A percentile compares a stretch with the other conserved stretches of the same genome.
Evolutionary conservation across 2,797 vertebrate species (phyloP).

Genomic region (Botia almorhae): DNA sequence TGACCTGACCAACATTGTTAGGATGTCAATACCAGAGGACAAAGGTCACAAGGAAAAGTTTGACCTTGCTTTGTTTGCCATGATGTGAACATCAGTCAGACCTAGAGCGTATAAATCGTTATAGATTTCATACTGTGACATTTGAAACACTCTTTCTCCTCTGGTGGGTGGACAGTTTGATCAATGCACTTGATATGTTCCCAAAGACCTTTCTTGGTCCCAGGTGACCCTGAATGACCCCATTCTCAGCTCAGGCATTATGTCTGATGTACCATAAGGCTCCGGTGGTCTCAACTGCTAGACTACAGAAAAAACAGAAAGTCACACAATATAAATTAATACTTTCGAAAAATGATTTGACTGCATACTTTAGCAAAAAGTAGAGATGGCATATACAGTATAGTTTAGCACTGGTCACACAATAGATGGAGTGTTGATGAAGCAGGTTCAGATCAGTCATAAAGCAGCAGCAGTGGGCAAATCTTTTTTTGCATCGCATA

Average conservation of each 20-base stretch:
- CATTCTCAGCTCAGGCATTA: neutral
- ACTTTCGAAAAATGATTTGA: neutral
- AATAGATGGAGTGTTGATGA: neutral
- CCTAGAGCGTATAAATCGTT: conserved; percentile 2
- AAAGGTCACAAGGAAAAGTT: conserved; percentile 33
- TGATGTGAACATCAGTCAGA: conserved; percentile 27
- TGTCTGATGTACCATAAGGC: conserved; percentile 28
- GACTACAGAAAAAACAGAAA: neutral
- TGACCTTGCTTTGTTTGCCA: conserved; percentile 34
- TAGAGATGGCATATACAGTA: too few species aligned
- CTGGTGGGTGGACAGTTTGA: conserved; percentile 1
- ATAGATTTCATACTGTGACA: conserved; percentile 10
- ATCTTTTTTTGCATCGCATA: conserved; percentile 6
- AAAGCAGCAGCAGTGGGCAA: conserved; percentile 42
- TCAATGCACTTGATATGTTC: neutral
- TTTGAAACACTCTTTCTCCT: conserved; percentile 25
- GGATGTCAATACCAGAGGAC: conserved; percentile 30
- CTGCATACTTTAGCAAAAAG: too few species aligned
- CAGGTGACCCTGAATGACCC: conserved; percentile 33
- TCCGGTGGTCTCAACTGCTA: conserved; percentile 31
- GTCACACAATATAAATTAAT: neutral
- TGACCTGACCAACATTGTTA: conserved; percentile 23
- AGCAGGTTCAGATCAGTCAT: conserved; percentile 30
- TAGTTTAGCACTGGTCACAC: neutral
- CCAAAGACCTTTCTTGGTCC: conserved; percentile 30